Evolutionary conservation across 2,888 invertebrate species (phyloP), one percentile per base, ranked within the genome.

Genomic region (Deilephila porcellus): DNA sequence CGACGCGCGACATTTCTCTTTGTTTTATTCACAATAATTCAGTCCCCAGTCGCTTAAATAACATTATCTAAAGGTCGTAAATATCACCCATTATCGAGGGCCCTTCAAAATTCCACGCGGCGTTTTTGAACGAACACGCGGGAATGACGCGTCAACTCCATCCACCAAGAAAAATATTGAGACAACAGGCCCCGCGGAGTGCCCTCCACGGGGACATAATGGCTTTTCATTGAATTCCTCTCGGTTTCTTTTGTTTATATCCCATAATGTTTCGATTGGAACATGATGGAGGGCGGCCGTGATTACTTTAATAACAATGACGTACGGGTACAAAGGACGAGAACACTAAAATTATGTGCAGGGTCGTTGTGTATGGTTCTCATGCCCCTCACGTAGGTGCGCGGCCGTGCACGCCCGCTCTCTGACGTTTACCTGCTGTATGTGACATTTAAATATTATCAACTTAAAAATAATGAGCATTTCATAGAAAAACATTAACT

Each of bases 221-320:
- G 91, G 94, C 91, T 90, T 94, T 93, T 92, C 93, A 93, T 93
- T 93, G 91, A 93, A 94, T 94, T 92, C 92, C 90, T 90, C 88
- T 92, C 91, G 90, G 87, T 93, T 90, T 92, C 94, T 94, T 94
- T 94, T 94, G 94, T 94, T 94, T 94, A 93, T 93, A 92, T 91
- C 92, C 93, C 91, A 93, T 93, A 93, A 93, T 93, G 93, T 93
- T 93, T 91, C 93, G 93, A 93, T 94, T 92, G 93, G 90, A 87
- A 88, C 87, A 90, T 88, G 92, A 91, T 92, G 91, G 92, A 93
- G 93, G 90, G 92, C 90, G 88, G 85, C 90, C 86, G 90, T 94
- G 94, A 94, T 94, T 94, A 93, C 93, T 93, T 92, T 93, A 94
- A 94, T 94, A 94, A 94, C 93, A 94, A 94, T 91, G 93, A 89